Base-by-base conservation (phyloP, 2,797 vertebrate genomes). In the Poecilia wingei region DNA sequence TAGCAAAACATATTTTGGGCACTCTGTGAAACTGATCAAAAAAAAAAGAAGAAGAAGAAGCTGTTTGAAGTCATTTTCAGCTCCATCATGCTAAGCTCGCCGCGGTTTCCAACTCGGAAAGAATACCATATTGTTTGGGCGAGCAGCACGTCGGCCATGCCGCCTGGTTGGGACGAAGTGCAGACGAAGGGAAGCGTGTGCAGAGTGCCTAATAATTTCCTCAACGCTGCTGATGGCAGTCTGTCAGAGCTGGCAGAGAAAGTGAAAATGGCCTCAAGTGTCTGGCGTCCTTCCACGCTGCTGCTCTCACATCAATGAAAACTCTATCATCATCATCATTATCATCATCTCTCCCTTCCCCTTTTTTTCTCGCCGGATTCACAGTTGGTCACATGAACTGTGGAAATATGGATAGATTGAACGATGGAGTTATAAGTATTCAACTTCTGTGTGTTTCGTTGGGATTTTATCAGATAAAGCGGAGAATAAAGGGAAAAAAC, bases 261-360 rank as follows among this genome's bases (percentile, higher is more conserved):
- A 90, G 90, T 91, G 89, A 92, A 93, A 94, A 94, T 93, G 93
- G 92, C 91, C 92, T 93, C 90, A 90, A 94, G 93, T 94, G 89
- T 92, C 91, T 94, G 91, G 94, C 93, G 83, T 36, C 70, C 76
- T 79, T 93, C 91, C 93, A 93, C 74, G 74, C 86, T 74, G 78
- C 87, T 89, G 88, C 89, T 92, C 86, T 87, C 83, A 90, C 90
- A 92, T 94, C 91, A 94, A 92, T 93, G 92, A 89, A 85, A 75
- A 79, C 90, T 87, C 90, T 91, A 43, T 82, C 79, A 64, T 64
- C 59, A 61, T 45, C 43, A 45, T 45, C 43, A 45, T 45, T 9
- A 41, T 41, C 86, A 89, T 89, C 88, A 86, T 92, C 82, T 87
- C 83, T 76, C 83, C 20, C 80, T 82, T 81, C 75, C 80, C 83